Percentiles rank a stretch among this genome's conserved stretches.
Conservation (phyloP, 2,888 invertebrate genomes). For the Epinotia nisella region DNA sequence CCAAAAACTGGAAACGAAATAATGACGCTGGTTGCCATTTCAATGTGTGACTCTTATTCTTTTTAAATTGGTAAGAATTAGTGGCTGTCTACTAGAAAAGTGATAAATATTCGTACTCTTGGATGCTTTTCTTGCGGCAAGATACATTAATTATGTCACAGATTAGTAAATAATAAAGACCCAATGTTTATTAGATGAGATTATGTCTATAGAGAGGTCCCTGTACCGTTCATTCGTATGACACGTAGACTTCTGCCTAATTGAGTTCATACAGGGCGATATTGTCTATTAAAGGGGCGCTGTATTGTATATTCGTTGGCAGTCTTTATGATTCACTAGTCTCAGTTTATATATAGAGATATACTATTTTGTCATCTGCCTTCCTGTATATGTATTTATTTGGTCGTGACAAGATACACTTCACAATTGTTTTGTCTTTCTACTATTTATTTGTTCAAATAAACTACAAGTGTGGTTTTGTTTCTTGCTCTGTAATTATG, state of each 20-base stretch:
- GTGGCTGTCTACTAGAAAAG: slow-evolving; percentile 19
- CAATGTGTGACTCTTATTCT: slow-evolving; percentile 18
- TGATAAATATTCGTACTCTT: not conserved
- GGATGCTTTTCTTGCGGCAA: not conserved
- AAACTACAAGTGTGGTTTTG: slow-evolving; percentile 38
- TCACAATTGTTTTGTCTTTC: slow-evolving; percentile 31
- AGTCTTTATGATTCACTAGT: too few relatives aligned
- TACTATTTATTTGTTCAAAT: slow-evolving; percentile 36
- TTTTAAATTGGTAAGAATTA: slow-evolving; percentile 12
- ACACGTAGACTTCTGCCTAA: too few relatives aligned
- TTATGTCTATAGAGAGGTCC: too few relatives aligned
- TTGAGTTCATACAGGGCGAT: not conserved
- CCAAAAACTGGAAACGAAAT: slow-evolving; percentile 35
- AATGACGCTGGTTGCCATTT: slow-evolving; percentile 35
- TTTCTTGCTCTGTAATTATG: slow-evolving; percentile 43
- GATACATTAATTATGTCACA: not conserved
- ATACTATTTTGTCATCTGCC: slow-evolving; percentile 42
- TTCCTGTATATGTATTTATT: slow-evolving; percentile 45
- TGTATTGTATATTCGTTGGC: too few relatives aligned
- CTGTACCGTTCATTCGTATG: too few relatives aligned
- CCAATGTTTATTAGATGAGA: too few relatives aligned
- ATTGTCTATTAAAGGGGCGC: too few relatives aligned
- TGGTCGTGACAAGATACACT: slow-evolving; percentile 43
- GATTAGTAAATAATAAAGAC: too few relatives aligned
- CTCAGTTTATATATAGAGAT: not conserved